phyloP scores from a whole-genome alignment of 2,797 vertebrate species.

The Malacoraja senta region DNA sequence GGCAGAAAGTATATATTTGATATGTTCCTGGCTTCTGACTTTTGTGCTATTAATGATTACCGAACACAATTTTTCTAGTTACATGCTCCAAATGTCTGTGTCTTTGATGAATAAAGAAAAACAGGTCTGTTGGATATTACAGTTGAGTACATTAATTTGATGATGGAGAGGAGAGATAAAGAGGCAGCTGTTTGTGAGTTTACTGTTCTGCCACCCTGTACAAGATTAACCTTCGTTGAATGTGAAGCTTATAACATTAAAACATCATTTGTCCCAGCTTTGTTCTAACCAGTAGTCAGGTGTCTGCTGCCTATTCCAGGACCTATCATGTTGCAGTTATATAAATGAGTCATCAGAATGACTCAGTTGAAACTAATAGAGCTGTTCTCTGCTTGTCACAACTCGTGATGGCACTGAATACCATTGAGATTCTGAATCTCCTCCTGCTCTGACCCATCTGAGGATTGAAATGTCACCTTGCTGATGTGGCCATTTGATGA shows the following conservation, averaged over 20 bases:
- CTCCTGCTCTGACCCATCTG: neutral
- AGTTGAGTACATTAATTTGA: neutral
- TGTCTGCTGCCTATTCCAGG: neutral
- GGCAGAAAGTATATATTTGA: neutral
- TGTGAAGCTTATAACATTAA: neutral
- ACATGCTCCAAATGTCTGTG: neutral
- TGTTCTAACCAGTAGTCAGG: neutral
- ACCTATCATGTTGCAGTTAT: neutral
- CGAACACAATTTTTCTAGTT: neutral
- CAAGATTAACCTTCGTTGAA: neutral
- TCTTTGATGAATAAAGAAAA: constrained; percentile 8
- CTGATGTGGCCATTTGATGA: neutral
- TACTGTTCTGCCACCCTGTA: neutral
- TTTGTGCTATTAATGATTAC: neutral
- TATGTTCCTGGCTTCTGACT: neutral
- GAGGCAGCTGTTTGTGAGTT: neutral
- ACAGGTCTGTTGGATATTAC: neutral
- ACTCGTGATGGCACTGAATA: neutral
- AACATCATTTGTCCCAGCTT: neutral
- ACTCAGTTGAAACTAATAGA: neutral
- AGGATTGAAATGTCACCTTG: neutral
- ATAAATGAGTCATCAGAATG: neutral
- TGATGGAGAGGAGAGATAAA: neutral
- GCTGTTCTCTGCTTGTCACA: neutral
- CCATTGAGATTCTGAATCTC: neutral